Conservation (phyloP, 2,797 vertebrate genomes). For the Tapera naevia region DNA sequence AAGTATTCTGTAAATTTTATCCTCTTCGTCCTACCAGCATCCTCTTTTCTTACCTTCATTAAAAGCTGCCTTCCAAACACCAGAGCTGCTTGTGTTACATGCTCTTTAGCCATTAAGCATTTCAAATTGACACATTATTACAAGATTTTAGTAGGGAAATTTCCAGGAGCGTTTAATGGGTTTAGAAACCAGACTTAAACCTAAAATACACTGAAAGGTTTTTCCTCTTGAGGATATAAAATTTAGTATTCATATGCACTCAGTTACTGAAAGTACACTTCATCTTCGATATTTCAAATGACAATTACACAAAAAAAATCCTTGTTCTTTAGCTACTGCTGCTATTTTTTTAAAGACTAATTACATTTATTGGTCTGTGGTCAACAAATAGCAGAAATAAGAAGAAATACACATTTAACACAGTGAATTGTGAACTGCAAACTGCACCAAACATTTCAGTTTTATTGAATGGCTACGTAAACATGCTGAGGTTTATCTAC, state of each 20-base stretch:
- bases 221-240: not conserved
- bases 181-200: not conserved
- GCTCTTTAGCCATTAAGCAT: not conserved
- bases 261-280: not conserved
- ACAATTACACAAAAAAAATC: not conserved
- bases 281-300: not conserved
- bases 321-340: conserved; percentile 29
- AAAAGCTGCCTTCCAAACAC: not conserved
- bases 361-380: conserved; percentile 57
- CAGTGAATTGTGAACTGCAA: conserved; percentile 62
- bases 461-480: conserved; percentile 68
- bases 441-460: conserved; percentile 55
- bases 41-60: not conserved
- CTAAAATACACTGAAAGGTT: not conserved
- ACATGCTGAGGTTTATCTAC: conserved; percentile 61
- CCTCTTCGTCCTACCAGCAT: not conserved
- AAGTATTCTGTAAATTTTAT: not conserved
- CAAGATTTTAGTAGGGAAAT: not conserved
- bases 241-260: not conserved
- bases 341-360: conserved; percentile 52
- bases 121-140: not conserved
- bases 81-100: not conserved
- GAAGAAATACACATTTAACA: conserved; percentile 64
- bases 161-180: not conserved
- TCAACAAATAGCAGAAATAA: conserved; percentile 54